These are phyloP conservation scores for Leuctra nigra DNA, from an alignment of 2,888 invertebrate genomes.

Conservation along the genomic window DNA sequence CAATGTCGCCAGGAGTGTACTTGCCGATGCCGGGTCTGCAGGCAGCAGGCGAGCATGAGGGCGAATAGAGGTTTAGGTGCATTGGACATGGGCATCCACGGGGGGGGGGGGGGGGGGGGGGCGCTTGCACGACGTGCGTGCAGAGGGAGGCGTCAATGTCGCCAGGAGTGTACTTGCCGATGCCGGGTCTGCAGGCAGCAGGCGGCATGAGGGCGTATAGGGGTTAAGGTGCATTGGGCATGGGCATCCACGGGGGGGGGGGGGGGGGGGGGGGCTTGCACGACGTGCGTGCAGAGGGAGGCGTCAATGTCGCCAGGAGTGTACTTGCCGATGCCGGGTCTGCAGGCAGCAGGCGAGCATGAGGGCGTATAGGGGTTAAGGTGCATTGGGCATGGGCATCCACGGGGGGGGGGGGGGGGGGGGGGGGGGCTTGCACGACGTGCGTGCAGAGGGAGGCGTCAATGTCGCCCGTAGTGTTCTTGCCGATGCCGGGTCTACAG, in stretches of 20 bases:
- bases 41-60: background rate
- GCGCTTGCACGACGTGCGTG: too few species aligned
- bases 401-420: too few species aligned
- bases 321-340: conserved; percentile 66
- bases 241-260: too few species aligned
- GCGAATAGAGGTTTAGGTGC: too few species aligned
- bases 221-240: too few species aligned
- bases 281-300: conserved; percentile 76
- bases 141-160: conserved; percentile 72
- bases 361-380: too few species aligned
- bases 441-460: conserved; percentile 77
- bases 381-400: too few species aligned
- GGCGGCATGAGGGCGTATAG: too few species aligned
- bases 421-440: too few species aligned
- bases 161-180: conserved; percentile 68
- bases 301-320: conserved; percentile 69
- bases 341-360: conserved; percentile 31
- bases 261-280: too few species aligned
- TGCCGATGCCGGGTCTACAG: conserved; percentile 59
- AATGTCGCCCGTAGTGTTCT: conserved; percentile 69
- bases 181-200: conserved; percentile 48
- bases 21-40: conserved; percentile 61
- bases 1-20: conserved; percentile 69
- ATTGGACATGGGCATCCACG: too few species aligned
- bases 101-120: too few species aligned